A percentile compares a stretch with the other conserved stretches of the same genome.
These are phyloP conservation scores for Alethe diademata DNA, from an alignment of 2,113 vertebrate genomes.

Conservation along the genomic window DNA sequence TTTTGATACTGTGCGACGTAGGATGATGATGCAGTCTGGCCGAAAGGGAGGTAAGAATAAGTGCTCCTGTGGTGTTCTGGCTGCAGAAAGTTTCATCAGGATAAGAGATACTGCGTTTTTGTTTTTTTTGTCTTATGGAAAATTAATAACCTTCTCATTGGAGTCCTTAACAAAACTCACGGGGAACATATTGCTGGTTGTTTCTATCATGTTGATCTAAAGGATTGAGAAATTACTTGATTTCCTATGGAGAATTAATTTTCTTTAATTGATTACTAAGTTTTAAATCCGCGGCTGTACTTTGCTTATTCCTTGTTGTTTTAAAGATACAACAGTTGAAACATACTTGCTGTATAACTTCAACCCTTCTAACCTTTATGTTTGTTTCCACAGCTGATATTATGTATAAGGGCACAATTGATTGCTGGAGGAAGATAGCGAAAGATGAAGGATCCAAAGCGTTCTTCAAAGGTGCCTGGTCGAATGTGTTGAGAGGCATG, in stretches of 20 bases:
- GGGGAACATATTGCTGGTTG: background rate
- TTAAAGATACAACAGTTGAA: background rate
- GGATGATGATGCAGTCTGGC: slow-evolving; percentile 99
- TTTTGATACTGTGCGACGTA: slow-evolving; percentile 96
- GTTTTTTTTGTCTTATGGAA: background rate
- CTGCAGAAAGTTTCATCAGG: background rate
- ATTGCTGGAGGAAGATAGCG: slow-evolving; percentile 96
- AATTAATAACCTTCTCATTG: background rate
- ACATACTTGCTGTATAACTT: background rate
- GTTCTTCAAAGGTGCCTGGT: slow-evolving; percentile 99
- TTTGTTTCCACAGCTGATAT: slow-evolving; percentile 89
- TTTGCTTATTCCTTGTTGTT: background rate
- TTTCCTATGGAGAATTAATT: background rate
- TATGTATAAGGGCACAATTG: slow-evolving; percentile 96
- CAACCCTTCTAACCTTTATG: slow-evolving; percentile 3
- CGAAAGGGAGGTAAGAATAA: slow-evolving; percentile 90
- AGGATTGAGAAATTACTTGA: background rate
- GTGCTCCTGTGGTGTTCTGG: background rate
- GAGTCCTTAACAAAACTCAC: background rate
- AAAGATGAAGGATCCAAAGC: slow-evolving; percentile 92
- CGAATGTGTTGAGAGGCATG: slow-evolving; percentile 97
- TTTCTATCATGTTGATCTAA: background rate
- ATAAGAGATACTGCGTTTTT: background rate
- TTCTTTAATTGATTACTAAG: background rate
- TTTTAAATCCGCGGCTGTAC: background rate